Base-by-base conservation (phyloP, 2,113 vertebrate species). In the Chloebia gouldiae region DNA sequence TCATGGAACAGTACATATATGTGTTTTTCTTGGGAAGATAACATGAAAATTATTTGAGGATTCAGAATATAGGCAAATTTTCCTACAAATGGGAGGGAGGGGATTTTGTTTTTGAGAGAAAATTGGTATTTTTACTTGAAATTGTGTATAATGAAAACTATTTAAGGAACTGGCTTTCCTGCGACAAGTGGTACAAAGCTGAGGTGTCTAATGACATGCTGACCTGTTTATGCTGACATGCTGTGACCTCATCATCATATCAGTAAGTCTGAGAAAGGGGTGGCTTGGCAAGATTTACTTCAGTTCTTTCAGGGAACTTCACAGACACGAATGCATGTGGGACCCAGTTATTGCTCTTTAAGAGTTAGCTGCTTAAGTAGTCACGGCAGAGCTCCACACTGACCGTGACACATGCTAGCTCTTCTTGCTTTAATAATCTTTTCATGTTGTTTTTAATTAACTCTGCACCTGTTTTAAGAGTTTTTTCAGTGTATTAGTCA, bases 71-170 rank as follows among this genome's bases (percentile, higher is more conserved):
- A 69, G 30, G 9, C 37, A 37, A 63, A 31, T 86, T 87, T 87
- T 87, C 31, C 21, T 87, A 54, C n/a, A 44, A 35, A 40, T 20
- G 10, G 9, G 1, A 0, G 17, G 2, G 0, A 15, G 5, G 0
- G 10, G n/a, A 11, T 39, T 84, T 37, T 2, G 42, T 42, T 89
- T 92, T 51, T 79, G 31, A 13, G 28, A 61, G 51, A 57, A 85
- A 51, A 23, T 33, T 81, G n/a, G 3, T 84, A 51, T 72, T 61
- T 86, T 86, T 65, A 63, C 15, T 88, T 73, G 40, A 76, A 88
- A 63, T 82, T 69, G 22, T 86, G 8, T 22, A 15, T 37, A 53
- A 45, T 61, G 8, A 49, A 72, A 71, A 85, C 15, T 6, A 9
- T 45, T n/a, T 35, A 56, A 72, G 15, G 16, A 82, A 45, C 35